Evolutionary conservation across 2,797 vertebrate genomes (phyloP).

Genomic region (Eulemur mongoz): DNA sequence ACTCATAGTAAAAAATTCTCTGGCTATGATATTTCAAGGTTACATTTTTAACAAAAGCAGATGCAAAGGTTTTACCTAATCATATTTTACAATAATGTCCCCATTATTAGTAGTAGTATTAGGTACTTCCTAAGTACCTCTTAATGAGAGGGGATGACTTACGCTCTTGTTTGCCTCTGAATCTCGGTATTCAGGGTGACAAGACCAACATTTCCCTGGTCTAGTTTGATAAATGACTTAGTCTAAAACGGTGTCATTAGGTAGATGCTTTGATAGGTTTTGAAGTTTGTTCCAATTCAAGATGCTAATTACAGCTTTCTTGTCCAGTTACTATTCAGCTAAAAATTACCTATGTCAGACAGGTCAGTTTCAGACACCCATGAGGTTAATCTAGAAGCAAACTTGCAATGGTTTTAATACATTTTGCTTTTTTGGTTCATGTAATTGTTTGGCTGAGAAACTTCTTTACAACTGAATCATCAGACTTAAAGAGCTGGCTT

Average conservation of each 20-base stretch:
- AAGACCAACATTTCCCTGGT: background rate
- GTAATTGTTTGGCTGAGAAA: background rate
- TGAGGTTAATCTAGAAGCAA: background rate
- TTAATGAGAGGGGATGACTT: background rate
- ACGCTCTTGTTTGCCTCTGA: background rate
- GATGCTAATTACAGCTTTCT: conserved; percentile 12
- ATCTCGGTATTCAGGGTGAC: background rate
- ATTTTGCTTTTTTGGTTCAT: background rate
- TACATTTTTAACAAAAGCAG: conserved; percentile 25
- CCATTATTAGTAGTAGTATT: background rate
- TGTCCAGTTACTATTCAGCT: background rate
- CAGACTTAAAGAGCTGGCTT: background rate
- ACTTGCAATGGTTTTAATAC: background rate
- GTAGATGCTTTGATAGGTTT: background rate
- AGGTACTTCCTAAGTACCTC: background rate
- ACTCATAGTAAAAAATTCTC: background rate
- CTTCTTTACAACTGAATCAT: background rate
- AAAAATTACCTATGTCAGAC: background rate
- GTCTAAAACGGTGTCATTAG: conserved; percentile 2
- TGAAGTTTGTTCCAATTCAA: conserved; percentile 27
- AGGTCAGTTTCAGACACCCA: background rate
- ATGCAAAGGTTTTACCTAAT: background rate
- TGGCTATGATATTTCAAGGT: background rate
- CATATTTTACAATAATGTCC: background rate
- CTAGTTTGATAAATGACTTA: conserved; percentile 12